A percentile compares a stretch with the other conserved stretches of the same genome.
Conservation (phyloP, 1,140 invertebrate species). For the Hypothenemus hampei region DNA sequence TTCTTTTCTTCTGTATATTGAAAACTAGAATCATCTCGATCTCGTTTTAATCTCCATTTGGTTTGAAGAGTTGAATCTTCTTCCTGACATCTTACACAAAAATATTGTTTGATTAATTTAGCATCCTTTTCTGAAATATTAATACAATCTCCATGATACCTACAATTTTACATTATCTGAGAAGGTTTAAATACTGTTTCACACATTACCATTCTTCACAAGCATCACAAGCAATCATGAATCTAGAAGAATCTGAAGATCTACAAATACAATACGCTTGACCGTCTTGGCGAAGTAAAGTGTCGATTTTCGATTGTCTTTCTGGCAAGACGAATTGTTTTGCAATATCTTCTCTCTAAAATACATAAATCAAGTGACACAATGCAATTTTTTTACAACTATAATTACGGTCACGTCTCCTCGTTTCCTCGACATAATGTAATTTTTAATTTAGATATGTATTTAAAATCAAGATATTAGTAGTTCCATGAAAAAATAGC, state of each 20-base stretch:
- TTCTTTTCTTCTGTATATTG: constrained; percentile 48
- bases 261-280: constrained; percentile 93
- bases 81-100: constrained; percentile 77
- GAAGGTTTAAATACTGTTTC: not conserved
- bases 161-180: constrained; percentile 13
- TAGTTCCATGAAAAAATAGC: no score
- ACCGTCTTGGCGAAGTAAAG: constrained; percentile 80
- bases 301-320: constrained; percentile 85
- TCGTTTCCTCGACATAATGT: no score
- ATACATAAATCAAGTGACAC: no score
- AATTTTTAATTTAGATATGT: no score
- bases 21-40: constrained; percentile 31
- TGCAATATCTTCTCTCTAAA: constrained; percentile 83
- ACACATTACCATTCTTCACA: constrained; percentile 89
- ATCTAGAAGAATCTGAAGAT: constrained; percentile 84
- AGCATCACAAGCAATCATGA: constrained; percentile 97
- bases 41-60: constrained; percentile 68
- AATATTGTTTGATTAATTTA: constrained; percentile 90
- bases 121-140: constrained; percentile 90
- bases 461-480: no score
- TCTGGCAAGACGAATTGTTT: constrained; percentile 85
- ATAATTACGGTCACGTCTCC: no score
- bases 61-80: constrained; percentile 79
- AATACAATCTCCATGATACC: constrained; percentile 95
- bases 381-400: no score